Evolutionary conservation across 2,797 vertebrate species (phyloP), one percentile per base, ranked within the genome.

Genomic region (Falco biarmicus): DNA sequence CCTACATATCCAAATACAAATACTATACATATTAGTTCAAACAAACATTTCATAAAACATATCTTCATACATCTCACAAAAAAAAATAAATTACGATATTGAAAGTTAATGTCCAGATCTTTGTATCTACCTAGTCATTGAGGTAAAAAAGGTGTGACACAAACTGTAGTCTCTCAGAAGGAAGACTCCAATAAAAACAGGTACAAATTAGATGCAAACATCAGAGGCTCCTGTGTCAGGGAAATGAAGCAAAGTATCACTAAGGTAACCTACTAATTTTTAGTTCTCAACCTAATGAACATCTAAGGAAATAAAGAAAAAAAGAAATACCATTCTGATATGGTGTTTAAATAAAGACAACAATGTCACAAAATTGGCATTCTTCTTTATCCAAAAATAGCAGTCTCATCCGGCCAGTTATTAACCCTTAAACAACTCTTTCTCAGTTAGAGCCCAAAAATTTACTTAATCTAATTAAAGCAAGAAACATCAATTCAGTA

Each of bases 181-280:
- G 87, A 94, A 82, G 22, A 37, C 70, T 90, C 68, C 45, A 81
- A 65, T 88, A 81, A 95, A 78, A 93, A 94, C 11, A 77, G 34
- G 32, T 95, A 48, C 34, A 93, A 96, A 90, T 48, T 83, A 84
- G 37, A 90, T 91, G 71, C 63, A 97, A 97, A 96, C 88, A 93
- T 93, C 77, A 94, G 85, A 94, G 73, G 39, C 66, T 93, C 65
- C 69, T 69, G 10, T 76, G 47, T 61, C 57, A 97, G 54, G 16
- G 60, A 97, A 97, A 32, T 82, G 32, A 96, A 93, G 74, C 22
- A 92, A 97, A 96, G 94, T 41, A 95, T 97, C 85, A 84, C 96
- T 94, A 93, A 92, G 70, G 96, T 63, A 97, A 98, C 96, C 14
- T 56, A 74, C 54, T 94, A 89, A 95, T 97, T 97, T 96, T 95